These are phyloP conservation scores for Lasioglossum morio DNA, from an alignment of 2,888 invertebrate genomes.

Conservation along the genomic window DNA sequence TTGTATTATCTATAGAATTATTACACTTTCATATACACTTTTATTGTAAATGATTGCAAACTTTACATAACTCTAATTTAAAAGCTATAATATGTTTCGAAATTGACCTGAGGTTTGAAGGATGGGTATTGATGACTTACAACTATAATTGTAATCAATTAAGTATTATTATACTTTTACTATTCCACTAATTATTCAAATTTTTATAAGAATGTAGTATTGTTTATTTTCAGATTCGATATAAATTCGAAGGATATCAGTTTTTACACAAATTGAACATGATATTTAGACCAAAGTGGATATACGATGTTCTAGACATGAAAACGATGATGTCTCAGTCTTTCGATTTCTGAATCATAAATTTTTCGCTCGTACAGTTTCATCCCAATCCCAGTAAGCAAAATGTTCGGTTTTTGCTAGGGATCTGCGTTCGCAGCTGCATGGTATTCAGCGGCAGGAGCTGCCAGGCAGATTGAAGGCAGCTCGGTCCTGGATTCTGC, in stretches of 20 bases:
- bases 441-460: too few species aligned
- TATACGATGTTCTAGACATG: constrained; percentile 82
- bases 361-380: background rate
- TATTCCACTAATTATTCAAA: background rate
- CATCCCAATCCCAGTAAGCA: too few species aligned
- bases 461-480: too few species aligned
- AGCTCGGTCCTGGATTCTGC: too few species aligned
- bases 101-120: background rate
- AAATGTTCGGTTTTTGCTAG: too few species aligned
- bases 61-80: background rate
- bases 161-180: background rate
- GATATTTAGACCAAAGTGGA: constrained; percentile 82
- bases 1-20: background rate
- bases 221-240: constrained; percentile 79
- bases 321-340: constrained; percentile 81
- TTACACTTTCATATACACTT: background rate
- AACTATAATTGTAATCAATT: background rate
- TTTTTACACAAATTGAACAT: constrained; percentile 78
- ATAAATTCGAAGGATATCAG: constrained; percentile 82
- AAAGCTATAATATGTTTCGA: background rate
- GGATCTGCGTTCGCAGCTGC: too few species aligned
- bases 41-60: background rate
- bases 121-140: background rate
- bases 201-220: background rate
- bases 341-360: constrained; percentile 58